Percentiles rank a stretch among this genome's conserved stretches.
phyloP scores from a whole-genome alignment of 2,113 vertebrate species.

The Cacatua alba region DNA sequence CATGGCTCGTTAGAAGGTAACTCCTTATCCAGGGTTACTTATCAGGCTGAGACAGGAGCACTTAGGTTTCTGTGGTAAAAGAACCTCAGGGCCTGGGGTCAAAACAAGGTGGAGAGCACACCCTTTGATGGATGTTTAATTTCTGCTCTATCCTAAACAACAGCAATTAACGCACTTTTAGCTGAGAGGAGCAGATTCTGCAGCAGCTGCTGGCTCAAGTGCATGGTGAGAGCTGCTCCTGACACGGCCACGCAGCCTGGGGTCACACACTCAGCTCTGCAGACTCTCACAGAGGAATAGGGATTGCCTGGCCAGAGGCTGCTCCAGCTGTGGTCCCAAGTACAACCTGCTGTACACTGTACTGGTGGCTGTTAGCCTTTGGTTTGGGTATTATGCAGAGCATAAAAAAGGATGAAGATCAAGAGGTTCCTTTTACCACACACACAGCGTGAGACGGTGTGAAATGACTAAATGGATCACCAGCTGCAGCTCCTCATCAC shows the following conservation, averaged over 20 bases:
- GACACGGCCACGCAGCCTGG: background rate
- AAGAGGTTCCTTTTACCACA: background rate
- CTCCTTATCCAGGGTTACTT: background rate
- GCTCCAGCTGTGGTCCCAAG: background rate
- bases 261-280: background rate
- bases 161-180: background rate
- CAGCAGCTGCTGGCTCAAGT: background rate
- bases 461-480: background rate
- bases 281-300: background rate
- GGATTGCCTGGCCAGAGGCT: background rate
- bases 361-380: background rate
- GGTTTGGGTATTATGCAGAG: background rate
- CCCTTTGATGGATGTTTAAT: background rate
- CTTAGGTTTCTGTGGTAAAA: background rate
- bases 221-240: background rate
- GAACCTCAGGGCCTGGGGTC: background rate
- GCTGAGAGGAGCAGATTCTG: background rate
- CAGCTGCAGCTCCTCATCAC: background rate
- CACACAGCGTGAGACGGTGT: background rate
- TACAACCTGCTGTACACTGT: background rate
- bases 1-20: background rate
- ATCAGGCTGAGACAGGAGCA: background rate
- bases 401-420: background rate
- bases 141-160: background rate
- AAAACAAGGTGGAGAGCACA: background rate